phyloP scores from a whole-genome alignment of 2,113 vertebrate genomes.

The Asarcornis scutulata region DNA sequence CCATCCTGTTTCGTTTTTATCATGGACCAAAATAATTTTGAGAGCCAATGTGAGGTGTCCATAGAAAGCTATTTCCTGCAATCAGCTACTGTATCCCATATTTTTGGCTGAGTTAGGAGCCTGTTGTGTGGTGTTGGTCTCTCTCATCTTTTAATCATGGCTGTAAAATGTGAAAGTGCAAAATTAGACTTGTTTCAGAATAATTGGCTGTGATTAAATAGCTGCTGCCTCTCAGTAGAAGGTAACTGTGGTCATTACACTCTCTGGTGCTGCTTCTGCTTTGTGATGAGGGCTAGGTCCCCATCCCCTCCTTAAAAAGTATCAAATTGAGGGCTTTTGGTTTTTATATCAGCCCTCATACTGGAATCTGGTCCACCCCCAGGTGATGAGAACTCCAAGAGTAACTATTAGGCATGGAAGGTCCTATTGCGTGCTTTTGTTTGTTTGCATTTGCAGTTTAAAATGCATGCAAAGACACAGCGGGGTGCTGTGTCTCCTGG shows the following conservation, averaged over 20 bases:
- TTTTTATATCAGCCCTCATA: neutral
- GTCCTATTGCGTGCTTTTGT: neutral
- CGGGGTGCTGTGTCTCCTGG: neutral
- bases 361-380: neutral
- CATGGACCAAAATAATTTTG: neutral
- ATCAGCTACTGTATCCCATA: neutral
- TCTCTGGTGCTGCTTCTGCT: neutral
- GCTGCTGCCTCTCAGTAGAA: neutral
- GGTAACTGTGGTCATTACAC: neutral
- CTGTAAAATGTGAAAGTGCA: neutral
- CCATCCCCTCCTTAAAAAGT: neutral
- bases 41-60: neutral
- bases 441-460: neutral
- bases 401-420: neutral
- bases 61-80: neutral
- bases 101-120: neutral
- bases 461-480: neutral
- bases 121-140: neutral
- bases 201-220: slow-evolving; percentile 8
- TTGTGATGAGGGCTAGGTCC: neutral
- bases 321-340: neutral
- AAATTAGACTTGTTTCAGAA: neutral
- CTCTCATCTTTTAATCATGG: neutral
- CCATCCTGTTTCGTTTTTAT: neutral
- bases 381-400: neutral